A percentile compares a stretch with the other conserved stretches of the same genome.
Evolutionary conservation across 2,888 invertebrate species (phyloP).

Genomic region (Lycia hirtaria): DNA sequence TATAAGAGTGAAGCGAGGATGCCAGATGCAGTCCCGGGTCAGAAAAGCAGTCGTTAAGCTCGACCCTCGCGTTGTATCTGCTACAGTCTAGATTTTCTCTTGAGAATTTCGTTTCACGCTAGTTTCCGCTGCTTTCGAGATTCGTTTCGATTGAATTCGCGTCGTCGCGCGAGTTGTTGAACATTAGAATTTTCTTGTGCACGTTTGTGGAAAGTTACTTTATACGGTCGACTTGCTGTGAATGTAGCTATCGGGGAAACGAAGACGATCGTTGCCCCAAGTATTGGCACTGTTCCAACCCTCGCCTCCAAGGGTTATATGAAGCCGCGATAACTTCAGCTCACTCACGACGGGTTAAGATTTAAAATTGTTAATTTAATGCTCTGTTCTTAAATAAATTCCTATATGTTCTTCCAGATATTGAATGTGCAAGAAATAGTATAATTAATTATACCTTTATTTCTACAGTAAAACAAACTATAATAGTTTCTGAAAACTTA

Average conservation of each 20-base stretch:
- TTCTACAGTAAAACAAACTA: too few relatives aligned
- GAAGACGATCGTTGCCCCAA: conserved; percentile 67
- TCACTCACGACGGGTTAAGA: conserved; percentile 40
- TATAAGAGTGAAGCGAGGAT: conserved; percentile 54
- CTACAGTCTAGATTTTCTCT: conserved; percentile 55
- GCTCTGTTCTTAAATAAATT: background rate
- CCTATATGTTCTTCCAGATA: conserved; percentile 3
- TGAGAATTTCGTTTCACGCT: conserved; percentile 53
- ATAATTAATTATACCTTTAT: too few relatives aligned
- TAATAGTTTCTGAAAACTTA: too few relatives aligned
- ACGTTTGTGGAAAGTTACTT: conserved; percentile 67
- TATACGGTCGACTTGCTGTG: conserved; percentile 62
- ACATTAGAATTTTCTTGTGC: conserved; percentile 53
- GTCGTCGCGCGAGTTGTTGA: conserved; percentile 61
- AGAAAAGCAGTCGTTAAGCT: conserved; percentile 64
- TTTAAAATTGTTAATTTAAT: conserved; percentile 40
- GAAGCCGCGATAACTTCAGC: conserved; percentile 41
- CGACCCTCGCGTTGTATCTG: conserved; percentile 61
- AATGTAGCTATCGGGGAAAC: conserved; percentile 69
- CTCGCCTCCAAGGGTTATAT: conserved; percentile 49
- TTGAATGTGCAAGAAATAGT: too few relatives aligned
- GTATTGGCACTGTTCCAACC: conserved; percentile 69
- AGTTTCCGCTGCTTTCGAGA: conserved; percentile 54
- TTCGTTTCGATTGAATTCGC: conserved; percentile 68
- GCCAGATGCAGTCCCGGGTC: conserved; percentile 57